Conservation (phyloP, 1,140 invertebrate genomes). For the Bombus fervidus region DNA sequence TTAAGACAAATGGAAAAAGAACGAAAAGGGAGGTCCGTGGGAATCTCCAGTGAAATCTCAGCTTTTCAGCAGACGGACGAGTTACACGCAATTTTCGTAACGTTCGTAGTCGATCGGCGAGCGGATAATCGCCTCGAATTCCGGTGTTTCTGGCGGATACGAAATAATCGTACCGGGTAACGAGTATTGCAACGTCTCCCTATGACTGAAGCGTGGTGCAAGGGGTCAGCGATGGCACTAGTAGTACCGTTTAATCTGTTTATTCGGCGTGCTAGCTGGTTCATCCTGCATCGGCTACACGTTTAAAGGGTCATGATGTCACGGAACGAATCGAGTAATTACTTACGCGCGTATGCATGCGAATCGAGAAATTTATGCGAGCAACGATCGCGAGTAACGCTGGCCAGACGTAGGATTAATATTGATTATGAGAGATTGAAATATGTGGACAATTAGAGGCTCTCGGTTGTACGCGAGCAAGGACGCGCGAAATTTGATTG, state of each 20-base stretch:
- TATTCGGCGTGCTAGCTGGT: neutral
- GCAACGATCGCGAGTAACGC: neutral
- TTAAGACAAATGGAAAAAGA: neutral
- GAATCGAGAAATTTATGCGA: neutral
- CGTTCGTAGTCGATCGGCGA: constrained; percentile 33
- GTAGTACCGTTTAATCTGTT: constrained; percentile 55
- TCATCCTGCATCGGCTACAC: neutral
- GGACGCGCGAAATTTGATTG: constrained; percentile 18
- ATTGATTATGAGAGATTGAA: constrained; percentile 12
- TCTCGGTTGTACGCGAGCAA: neutral
- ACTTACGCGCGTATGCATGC: too few species aligned
- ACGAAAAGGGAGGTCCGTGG: neutral
- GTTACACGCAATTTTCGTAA: constrained; percentile 53
- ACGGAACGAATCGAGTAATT: too few species aligned
- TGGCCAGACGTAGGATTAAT: neutral
- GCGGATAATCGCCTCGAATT: constrained; percentile 54
- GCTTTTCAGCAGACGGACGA: neutral
- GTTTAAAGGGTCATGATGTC: neutral
- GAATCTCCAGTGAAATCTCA: neutral
- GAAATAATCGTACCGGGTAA: constrained; percentile 49
- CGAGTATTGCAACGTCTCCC: constrained; percentile 32
- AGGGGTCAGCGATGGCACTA: neutral
- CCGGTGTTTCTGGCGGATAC: constrained; percentile 55
- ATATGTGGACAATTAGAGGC: neutral
- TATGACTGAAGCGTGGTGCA: neutral